Base-by-base conservation (phyloP, 2,888 invertebrate species). In the Brenthis daphne region DNA sequence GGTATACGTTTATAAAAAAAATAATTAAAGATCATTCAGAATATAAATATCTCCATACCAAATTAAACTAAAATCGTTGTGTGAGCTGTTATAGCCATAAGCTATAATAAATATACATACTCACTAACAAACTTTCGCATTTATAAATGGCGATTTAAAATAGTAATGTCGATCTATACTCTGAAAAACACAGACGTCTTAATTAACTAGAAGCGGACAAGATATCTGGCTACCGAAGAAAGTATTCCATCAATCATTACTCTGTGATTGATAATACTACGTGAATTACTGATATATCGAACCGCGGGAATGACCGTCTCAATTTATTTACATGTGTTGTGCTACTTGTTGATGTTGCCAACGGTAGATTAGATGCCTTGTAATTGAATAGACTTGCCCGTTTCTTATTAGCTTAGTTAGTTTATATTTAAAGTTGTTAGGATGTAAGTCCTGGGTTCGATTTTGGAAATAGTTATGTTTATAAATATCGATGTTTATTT, bases 281-380 rank as follows among this genome's bases (percentile, higher is more conserved):
- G 90, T 91, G 92, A 90, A 90, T 89, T 91, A 90, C 91, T 92
- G 92, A 92, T 92, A 88, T 84, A 83, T 88, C 86, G 88, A 83
- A 82, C 85, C 77, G 80, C 81, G 84, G 81, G 86, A 87, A 87
- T 84, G 85, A 83, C 87, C 88, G 82, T 88, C 87, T 89, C 90
- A 87, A 91, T 91, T 90, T 92, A 90, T 92, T 92, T 92, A 91
- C 90, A 92, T 90, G 86, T 90, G 89, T 88, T 85, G 87, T 89
- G 86, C 84, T 83, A 90, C 90, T 90, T 92, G 91, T 90, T 91
- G 89, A 90, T 87, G 83, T 83, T 86, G 79, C 83, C 85, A 86
- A 86, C 87, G 86, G 85, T 88, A 85, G 77, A 82, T 73, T 43
- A 43, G 58, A 48, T 68, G 43, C 13, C 33, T 66, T 69, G 33